Evolutionary conservation across 64 coral and sea anemone species (phyloP).

Genomic region (Trachythela sp.): DNA sequence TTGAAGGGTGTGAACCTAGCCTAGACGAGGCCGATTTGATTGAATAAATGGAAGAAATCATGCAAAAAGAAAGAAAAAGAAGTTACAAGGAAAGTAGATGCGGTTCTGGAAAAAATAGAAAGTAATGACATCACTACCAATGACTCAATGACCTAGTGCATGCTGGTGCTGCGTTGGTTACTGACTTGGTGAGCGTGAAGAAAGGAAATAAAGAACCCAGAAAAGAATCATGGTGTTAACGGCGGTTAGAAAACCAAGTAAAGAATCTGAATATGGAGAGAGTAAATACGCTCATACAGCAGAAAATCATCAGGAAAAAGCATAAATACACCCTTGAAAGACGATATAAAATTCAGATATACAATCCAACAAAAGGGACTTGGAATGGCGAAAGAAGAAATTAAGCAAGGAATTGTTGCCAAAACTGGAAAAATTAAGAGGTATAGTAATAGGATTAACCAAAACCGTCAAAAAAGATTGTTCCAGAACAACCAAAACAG

Average conservation of each 20-base stretch:
- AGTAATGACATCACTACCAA: no score
- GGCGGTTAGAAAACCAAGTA: background rate
- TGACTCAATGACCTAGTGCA: no score
- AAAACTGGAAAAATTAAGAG: background rate
- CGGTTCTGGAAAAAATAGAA: no score
- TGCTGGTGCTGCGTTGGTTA: no score
- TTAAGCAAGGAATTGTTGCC: background rate
- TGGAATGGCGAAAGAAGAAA: background rate
- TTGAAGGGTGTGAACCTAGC: no score
- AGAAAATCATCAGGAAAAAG: background rate
- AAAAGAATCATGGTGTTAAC: background rate
- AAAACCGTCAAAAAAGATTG: constrained; percentile 4
- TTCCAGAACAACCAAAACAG: background rate
- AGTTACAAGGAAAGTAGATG: no score
- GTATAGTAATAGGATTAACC: background rate
- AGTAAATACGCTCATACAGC: background rate
- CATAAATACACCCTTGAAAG: background rate
- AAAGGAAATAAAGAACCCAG: background rate
- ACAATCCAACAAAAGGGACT: constrained; percentile 22
- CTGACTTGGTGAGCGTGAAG: background rate
- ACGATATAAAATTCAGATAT: constrained; percentile 29
- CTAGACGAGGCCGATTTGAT: no score
- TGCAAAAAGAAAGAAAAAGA: no score
- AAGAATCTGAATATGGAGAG: background rate
- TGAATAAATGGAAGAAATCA: no score